A percentile compares a stretch with the other conserved stretches of the same genome.
Conservation (phyloP, 2,113 vertebrate species). For the Corydoras sp. region DNA sequence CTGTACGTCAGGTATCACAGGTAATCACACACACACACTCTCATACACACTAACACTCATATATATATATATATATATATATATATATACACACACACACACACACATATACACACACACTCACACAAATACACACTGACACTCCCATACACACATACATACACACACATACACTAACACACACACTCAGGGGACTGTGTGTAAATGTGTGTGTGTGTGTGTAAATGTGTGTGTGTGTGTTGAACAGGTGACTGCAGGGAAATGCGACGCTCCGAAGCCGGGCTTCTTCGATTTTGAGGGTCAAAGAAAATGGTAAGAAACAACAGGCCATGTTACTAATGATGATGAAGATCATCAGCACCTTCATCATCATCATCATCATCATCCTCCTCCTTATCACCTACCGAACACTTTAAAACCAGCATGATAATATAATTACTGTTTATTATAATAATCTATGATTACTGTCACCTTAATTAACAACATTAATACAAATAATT, state of each 20-base stretch:
- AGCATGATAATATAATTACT: no score
- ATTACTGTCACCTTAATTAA: no score
- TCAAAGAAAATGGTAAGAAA: constrained; percentile 92
- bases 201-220: constrained; percentile 5
- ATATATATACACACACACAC: not conserved
- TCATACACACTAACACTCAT: not conserved
- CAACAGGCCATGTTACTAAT: not conserved
- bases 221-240: constrained; percentile 35
- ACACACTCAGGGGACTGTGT: not conserved
- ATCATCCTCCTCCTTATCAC: no score
- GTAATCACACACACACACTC: no score
- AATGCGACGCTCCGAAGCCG: constrained; percentile 87
- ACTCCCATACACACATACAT: not conserved
- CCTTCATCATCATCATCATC: no score
- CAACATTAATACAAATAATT: no score
- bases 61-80: not conserved
- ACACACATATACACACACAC: not conserved
- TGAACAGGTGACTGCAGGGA: constrained; percentile 84
- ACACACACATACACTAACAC: not conserved
- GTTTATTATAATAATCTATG: no score
- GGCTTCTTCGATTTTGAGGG: constrained; percentile 98
- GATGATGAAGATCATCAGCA: no score
- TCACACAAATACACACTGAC: no score
- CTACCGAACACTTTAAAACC: no score
- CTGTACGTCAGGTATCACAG: no score